Percentiles rank a stretch among this genome's conserved stretches.
These are phyloP conservation scores for Netelia inedita DNA, from an alignment of 2,888 invertebrate genomes.

Conservation along the genomic window DNA sequence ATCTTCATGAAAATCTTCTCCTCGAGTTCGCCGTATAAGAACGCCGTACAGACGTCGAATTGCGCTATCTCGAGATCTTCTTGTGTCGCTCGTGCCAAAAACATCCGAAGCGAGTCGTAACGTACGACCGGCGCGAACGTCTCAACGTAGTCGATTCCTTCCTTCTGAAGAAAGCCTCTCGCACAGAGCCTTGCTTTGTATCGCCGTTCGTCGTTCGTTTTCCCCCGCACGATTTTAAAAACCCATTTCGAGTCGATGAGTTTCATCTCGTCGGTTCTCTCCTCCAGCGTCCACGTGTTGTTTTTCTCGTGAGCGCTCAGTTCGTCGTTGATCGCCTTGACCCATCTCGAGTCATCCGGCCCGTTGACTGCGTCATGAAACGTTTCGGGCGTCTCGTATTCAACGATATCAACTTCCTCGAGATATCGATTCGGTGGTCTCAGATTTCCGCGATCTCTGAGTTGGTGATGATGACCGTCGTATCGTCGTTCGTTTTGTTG, in stretches of 20 bases:
- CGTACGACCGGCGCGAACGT: conserved; percentile 69
- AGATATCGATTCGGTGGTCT: conserved; percentile 20
- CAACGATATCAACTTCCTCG: conserved; percentile 37
- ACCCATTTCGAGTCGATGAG: conserved; percentile 66
- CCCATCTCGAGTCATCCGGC: conserved; percentile 28
- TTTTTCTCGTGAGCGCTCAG: conserved; percentile 47
- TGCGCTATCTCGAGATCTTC: conserved; percentile 53
- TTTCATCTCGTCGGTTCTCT: conserved; percentile 22
- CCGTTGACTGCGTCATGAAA: conserved; percentile 42
- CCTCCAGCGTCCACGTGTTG: conserved; percentile 43
- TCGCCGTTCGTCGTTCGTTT: conserved; percentile 12
- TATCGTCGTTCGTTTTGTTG: neutral
- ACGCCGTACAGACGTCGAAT: conserved; percentile 63
- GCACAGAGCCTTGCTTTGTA: conserved; percentile 67
- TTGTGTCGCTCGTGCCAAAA: conserved; percentile 46
- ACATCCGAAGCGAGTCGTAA: conserved; percentile 59
- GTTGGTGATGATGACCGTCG: neutral
- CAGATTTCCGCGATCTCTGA: conserved; percentile 8
- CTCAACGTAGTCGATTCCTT: conserved; percentile 61
- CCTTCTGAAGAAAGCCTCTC: conserved; percentile 56
- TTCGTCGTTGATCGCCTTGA: conserved; percentile 34
- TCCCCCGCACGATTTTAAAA: conserved; percentile 64
- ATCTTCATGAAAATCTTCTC: conserved; percentile 61
- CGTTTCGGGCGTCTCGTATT: conserved; percentile 35
- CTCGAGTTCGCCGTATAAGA: conserved; percentile 16